phyloP scores from a whole-genome alignment of 2,888 invertebrate genomes.

The Oligia strigilis region DNA sequence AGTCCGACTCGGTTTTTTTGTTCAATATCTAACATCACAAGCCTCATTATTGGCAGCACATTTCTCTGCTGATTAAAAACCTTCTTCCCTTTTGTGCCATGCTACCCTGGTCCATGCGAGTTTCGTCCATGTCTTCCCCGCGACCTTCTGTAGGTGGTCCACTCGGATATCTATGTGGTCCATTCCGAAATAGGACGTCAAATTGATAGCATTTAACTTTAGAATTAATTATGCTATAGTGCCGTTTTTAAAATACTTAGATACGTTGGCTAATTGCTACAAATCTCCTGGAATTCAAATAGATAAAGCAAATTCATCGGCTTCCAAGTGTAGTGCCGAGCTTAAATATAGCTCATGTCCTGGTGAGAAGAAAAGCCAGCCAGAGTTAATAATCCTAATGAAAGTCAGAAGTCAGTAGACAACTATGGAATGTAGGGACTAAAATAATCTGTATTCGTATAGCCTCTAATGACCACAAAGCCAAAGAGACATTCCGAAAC shows the following conservation, averaged over 20 bases:
- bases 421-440: background rate
- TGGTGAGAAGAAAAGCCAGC: background rate
- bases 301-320: background rate
- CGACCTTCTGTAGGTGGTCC: background rate
- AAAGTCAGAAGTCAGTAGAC: background rate
- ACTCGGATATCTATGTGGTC: background rate
- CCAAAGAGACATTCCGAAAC: constrained; percentile 41
- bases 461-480: constrained; percentile 15
- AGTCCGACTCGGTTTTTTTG: background rate
- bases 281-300: background rate
- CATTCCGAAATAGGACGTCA: background rate
- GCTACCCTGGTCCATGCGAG: background rate
- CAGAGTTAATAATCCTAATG: background rate
- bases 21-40: background rate
- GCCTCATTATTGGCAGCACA: background rate
- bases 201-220: background rate
- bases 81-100: background rate
- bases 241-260: background rate
- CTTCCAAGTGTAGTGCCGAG: too few relatives aligned
- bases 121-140: background rate
- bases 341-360: background rate
- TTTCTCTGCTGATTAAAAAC: too few relatives aligned
- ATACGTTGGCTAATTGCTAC: too few relatives aligned
- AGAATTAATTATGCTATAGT: background rate
- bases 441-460: constrained; percentile 24